A percentile compares a stretch with the other conserved stretches of the same genome.
These are phyloP conservation scores for Ephydatia muelleri DNA, from an alignment of 37 sponge, comb jelly and placozoan genomes.

Conservation along the genomic window DNA sequence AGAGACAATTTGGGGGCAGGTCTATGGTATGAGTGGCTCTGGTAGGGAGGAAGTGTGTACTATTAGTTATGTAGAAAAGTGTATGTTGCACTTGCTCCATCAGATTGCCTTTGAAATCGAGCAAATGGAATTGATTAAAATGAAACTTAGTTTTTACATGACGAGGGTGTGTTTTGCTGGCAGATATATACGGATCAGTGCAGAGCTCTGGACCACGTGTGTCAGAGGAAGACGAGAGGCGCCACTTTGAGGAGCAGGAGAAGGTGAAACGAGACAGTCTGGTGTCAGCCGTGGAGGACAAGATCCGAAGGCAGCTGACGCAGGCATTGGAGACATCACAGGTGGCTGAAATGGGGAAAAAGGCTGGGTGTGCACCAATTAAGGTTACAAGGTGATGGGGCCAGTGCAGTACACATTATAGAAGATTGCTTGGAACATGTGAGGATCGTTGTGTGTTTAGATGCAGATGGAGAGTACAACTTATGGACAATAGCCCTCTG, in stretches of 20 bases:
- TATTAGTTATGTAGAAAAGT: too few species aligned
- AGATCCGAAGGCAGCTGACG: conserved; percentile 74
- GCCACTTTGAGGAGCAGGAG: conserved; percentile 40
- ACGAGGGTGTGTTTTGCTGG: background rate
- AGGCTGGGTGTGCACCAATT: background rate
- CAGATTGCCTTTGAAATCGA: too few species aligned
- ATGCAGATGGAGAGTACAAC: too few species aligned
- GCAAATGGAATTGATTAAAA: too few species aligned
- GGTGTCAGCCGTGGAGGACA: conserved; percentile 80
- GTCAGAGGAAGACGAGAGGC: conserved; percentile 58
- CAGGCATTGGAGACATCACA: conserved; percentile 65
- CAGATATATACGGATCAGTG: background rate
- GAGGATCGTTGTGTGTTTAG: too few species aligned
- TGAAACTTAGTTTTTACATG: too few species aligned
- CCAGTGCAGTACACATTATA: background rate
- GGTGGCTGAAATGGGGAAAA: conserved; percentile 5
- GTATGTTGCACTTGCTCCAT: too few species aligned
- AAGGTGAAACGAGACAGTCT: conserved; percentile 70
- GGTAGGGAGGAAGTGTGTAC: too few species aligned
- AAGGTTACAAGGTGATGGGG: background rate
- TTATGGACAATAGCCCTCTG: too few species aligned
- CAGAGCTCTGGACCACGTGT: background rate
- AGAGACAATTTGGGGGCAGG: too few species aligned
- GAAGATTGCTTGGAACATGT: too few species aligned
- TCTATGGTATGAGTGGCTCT: too few species aligned